Base-by-base conservation (phyloP, 1,140 invertebrate species). In the Atta cephalotes region DNA sequence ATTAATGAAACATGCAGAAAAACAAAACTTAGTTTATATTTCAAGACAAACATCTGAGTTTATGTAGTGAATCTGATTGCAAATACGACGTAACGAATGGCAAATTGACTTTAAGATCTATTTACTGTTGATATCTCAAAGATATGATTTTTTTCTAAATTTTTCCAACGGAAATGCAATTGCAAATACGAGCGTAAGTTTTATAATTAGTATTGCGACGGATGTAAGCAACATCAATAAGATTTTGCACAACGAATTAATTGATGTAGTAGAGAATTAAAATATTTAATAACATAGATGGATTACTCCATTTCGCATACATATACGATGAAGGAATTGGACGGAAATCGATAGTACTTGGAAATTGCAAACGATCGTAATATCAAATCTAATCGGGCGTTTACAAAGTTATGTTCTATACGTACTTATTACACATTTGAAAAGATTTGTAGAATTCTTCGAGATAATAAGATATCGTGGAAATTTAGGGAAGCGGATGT, bases 161-260 rank as follows among this genome's bases (percentile, higher is more conserved):
- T 45, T 16, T 21, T 68, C n/a, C 12, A 21, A 6, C 1, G n/a
- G 4, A 39, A 68, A 45, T 39, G 65, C 35, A 68, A 45, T 68
- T 66, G 18, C 18, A 68, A 68, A 39, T 68, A 45, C n/a, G 10
- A 4, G 10, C n/a, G 7, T 45, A 68, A 68, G 18, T 68, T 45
- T 45, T 7, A 58, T 51, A 58, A 74, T 87, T 85, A 87, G 84
- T 87, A 60, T 68, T 51, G 60, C 39, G 80, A 35, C 16, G 12
- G 62, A 0, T 71, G 63, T 51, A 45, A 45, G 18, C 9, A 4
- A 2, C 6, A 14, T 9, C 39, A 9, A 51, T 60, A 76, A 76
- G 79, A 60, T n/a, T 25, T 53, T 65, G 60, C 25, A 6, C 39
- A 21, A 78, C 18, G 68, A 21, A 87, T 56, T 72, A 74, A 76